Evolutionary conservation across 2,888 invertebrate species (phyloP).

Genomic region (Prostheceraeus crozeri): DNA sequence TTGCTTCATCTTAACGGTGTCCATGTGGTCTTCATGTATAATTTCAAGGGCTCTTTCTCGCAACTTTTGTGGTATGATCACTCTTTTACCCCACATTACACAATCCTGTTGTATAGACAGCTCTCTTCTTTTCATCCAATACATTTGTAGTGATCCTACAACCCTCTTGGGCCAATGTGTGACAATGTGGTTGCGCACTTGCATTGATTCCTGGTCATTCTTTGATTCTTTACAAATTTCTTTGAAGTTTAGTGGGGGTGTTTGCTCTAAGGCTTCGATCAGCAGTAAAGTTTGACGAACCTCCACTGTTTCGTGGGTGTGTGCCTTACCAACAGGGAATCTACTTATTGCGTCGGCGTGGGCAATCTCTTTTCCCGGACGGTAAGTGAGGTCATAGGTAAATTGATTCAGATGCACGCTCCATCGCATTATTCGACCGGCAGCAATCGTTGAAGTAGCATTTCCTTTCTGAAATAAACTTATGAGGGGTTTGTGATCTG

Average conservation of each 20-base stretch:
- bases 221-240: too few species aligned
- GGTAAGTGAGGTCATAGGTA: not conserved
- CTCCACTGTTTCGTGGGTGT: too few species aligned
- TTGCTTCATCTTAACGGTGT: slow-evolving; percentile 17
- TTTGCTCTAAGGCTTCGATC: too few species aligned
- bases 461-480: slow-evolving; percentile 30
- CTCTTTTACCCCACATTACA: slow-evolving; percentile 25
- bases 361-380: not conserved
- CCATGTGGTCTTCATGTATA: slow-evolving; percentile 23
- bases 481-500: slow-evolving; percentile 18
- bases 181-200: too few species aligned
- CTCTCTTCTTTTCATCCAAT: too few species aligned
- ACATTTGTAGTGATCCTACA: too few species aligned
- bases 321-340: slow-evolving; percentile 3
- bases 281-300: too few species aligned
- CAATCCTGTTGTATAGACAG: too few species aligned
- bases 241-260: too few species aligned
- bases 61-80: slow-evolving; percentile 14
- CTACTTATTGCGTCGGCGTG: slow-evolving; percentile 5
- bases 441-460: slow-evolving; percentile 18
- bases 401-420: not conserved
- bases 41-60: slow-evolving; percentile 9
- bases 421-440: slow-evolving; percentile 13
- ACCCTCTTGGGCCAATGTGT: too few species aligned
- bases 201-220: too few species aligned